These are phyloP conservation scores for Drosophila fuyamai DNA, from an alignment of 1,140 invertebrate genomes.

Conservation along the genomic window DNA sequence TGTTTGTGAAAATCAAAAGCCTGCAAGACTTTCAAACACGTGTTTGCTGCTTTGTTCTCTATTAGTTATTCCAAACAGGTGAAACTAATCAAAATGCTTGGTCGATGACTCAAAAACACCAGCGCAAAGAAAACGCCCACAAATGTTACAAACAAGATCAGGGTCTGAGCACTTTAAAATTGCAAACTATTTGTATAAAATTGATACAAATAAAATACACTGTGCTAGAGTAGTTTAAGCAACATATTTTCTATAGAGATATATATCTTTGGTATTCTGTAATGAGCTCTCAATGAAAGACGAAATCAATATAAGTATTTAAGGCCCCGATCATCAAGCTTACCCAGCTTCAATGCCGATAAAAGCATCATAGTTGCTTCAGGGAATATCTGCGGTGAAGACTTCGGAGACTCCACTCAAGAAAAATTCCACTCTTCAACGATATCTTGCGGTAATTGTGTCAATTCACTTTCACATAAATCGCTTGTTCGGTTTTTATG, in stretches of 20 bases:
- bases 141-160: slow-evolving; percentile 45
- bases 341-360: slow-evolving; percentile 84
- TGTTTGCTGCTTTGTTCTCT: slow-evolving; percentile 44
- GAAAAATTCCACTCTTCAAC: slow-evolving; percentile 16
- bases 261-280: neutral
- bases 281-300: neutral
- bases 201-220: too few species aligned
- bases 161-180: slow-evolving; percentile 7
- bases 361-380: slow-evolving; percentile 81
- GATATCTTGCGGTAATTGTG: slow-evolving; percentile 59
- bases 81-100: slow-evolving; percentile 55
- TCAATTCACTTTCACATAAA: slow-evolving; percentile 80
- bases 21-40: slow-evolving; percentile 73
- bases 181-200: too few species aligned
- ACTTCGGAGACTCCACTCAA: slow-evolving; percentile 25
- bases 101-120: slow-evolving; percentile 50
- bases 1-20: slow-evolving; percentile 38
- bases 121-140: slow-evolving; percentile 54
- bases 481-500: slow-evolving; percentile 51
- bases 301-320: neutral
- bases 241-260: too few species aligned
- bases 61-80: slow-evolving; percentile 43
- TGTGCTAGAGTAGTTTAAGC: too few species aligned
- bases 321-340: slow-evolving; percentile 10
- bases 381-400: slow-evolving; percentile 22